phyloP scores from a whole-genome alignment of 2,888 invertebrate species.

The Lysandra bellargus region DNA sequence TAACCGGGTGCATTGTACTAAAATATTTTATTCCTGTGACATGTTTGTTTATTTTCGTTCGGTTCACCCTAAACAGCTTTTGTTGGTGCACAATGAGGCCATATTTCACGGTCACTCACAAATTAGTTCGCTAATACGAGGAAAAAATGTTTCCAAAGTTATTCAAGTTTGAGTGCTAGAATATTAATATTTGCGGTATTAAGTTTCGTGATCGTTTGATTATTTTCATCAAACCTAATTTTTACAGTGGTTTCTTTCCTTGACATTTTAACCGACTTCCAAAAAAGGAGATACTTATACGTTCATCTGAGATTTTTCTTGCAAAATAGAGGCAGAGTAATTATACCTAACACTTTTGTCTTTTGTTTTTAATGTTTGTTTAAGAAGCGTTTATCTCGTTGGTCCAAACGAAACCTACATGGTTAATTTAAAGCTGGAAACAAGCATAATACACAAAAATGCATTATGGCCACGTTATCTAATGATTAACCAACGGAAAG shows the following conservation, averaged over 20 bases:
- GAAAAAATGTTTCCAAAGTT: constrained; percentile 6
- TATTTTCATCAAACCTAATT: background rate
- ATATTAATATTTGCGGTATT: background rate
- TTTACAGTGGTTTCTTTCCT: background rate
- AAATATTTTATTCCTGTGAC: constrained; percentile 70
- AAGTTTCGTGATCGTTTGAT: background rate
- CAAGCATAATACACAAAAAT: constrained; percentile 51
- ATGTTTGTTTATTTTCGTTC: constrained; percentile 77
- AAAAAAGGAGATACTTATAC: no score
- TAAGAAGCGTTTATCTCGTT: background rate
- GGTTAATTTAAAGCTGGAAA: constrained; percentile 32
- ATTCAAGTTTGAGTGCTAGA: background rate
- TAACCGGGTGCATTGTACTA: constrained; percentile 76
- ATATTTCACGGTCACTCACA: constrained; percentile 73
- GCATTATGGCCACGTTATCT: constrained; percentile 62
- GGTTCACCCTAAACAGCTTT: constrained; percentile 74
- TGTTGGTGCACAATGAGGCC: constrained; percentile 65
- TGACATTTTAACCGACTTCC: no score
- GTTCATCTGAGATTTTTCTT: no score
- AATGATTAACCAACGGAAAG: constrained; percentile 71
- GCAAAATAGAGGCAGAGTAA: no score
- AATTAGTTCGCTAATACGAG: constrained; percentile 37
- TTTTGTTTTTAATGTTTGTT: no score
- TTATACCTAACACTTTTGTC: no score
- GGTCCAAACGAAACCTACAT: background rate